Evolutionary conservation across 2,888 invertebrate species (phyloP), one percentile per base, ranked within the genome.

Genomic region (Pharmacophagus antenor): DNA sequence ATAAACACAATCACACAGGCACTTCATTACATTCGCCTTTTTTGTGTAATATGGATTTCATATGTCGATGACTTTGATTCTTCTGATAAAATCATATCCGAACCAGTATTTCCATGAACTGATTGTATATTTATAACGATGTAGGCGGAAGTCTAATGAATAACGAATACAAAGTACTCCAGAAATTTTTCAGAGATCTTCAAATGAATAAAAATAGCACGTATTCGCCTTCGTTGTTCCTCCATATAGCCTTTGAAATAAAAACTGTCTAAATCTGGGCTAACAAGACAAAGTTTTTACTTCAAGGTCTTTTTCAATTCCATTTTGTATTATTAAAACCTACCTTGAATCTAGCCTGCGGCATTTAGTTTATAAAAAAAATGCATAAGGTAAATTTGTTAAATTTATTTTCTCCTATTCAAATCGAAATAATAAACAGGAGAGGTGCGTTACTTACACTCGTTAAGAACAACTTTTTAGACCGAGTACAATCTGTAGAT

Each of bases 191-290:
- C 25, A 25, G 47, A 6, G 42, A 20, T 31, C 53, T 21, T 42
- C n/a, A 37, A 31, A 58, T 27, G 23, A 53, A 48, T 49, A 58
- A 53, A 58, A 58, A 58, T 58, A 58, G 53, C 41, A 23, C 21
- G 20, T 48, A 53, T 53, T 53, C 31, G 23, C n/a, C 37, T 4
- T 25, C 15, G 22, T 8, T 18, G 47, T 25, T 21, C 23, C 48
- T 23, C 25, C 18, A 37, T 10, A 37, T 42, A 20, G 48, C 48
- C 18, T 20, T 58, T 27, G 53, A 27, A 23, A 48, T 53, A 48
- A 53, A 58, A 17, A 23, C n/a, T 10, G 46, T 49, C 31, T 23
- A 50, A 27, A 31, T 31, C 31, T 50, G 8, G 20, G 12, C 10
- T 31, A 50, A 12, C 20, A 12, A 31, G 5, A 50, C 31, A 50